Evolutionary conservation across 2,888 invertebrate species (phyloP).

Genomic region (Zaprionus bogoriensis): DNA sequence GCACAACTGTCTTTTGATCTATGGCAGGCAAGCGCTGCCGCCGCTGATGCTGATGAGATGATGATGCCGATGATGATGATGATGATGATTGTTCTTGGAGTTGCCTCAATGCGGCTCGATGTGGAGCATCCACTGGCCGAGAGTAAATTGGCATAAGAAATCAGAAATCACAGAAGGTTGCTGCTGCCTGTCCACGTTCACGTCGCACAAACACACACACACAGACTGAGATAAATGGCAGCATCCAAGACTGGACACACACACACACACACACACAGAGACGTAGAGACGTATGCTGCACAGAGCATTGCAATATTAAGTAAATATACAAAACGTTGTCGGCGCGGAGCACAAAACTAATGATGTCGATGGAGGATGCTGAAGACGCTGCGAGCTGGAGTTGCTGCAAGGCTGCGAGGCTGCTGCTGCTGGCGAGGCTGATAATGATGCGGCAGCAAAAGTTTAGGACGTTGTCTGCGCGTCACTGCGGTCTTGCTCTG

Average conservation of each 20-base stretch:
- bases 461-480: constrained; percentile 62
- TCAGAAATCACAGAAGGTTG: constrained; percentile 79
- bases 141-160: constrained; percentile 79
- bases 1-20: constrained; percentile 79
- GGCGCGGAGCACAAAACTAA: constrained; percentile 79
- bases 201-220: constrained; percentile 20
- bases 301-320: constrained; percentile 76
- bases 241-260: constrained; percentile 31
- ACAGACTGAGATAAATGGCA: constrained; percentile 69
- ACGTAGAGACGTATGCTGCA: constrained; percentile 13
- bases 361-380: constrained; percentile 66
- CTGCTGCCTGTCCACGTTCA: constrained; percentile 51
- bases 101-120: constrained; percentile 33
- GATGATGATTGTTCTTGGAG: constrained; percentile 37
- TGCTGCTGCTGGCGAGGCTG: constrained; percentile 54
- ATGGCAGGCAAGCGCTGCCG: constrained; percentile 46
- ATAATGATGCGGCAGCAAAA: constrained; percentile 78
- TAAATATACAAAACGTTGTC: constrained; percentile 79
- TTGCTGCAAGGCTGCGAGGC: constrained; percentile 9
- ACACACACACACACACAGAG: constrained; percentile 6
- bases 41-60: constrained; percentile 25
- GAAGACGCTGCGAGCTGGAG: constrained; percentile 2
- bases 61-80: constrained; percentile 41
- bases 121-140: constrained; percentile 62
- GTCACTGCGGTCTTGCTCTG: constrained; percentile 9